A percentile compares a stretch with the other conserved stretches of the same genome.
Conservation (phyloP, 2,888 invertebrate genomes). For the Ectemnius continuus region DNA sequence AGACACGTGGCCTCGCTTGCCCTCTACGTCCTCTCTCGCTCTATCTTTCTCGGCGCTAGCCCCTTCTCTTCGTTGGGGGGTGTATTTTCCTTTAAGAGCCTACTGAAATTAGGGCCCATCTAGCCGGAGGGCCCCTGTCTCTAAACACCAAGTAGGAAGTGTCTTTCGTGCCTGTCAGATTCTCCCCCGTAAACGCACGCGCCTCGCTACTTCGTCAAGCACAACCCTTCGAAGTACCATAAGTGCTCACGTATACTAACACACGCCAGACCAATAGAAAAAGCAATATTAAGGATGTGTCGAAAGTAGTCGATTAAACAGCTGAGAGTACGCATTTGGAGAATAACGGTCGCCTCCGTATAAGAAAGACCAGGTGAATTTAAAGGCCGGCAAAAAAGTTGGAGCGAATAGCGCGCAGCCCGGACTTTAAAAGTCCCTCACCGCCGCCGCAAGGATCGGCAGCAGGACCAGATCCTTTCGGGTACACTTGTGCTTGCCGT, state of each 20-base stretch:
- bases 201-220: constrained; percentile 12
- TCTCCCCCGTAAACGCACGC: constrained; percentile 28
- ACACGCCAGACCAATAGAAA: neutral
- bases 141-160: constrained; percentile 55
- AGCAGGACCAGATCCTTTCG: constrained; percentile 30
- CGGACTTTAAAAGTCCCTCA: constrained; percentile 43
- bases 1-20: constrained; percentile 72
- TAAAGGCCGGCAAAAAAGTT: constrained; percentile 26
- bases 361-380: constrained; percentile 31
- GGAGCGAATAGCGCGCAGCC: neutral
- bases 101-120: constrained; percentile 57
- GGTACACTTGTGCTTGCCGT: constrained; percentile 71
- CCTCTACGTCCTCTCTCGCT: constrained; percentile 44
- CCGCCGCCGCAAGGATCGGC: constrained; percentile 18
- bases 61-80: constrained; percentile 40
- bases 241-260: neutral
- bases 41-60: constrained; percentile 23
- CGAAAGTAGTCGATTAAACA: constrained; percentile 6
- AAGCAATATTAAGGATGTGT: neutral
- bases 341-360: neutral
- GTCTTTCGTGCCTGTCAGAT: constrained; percentile 43
- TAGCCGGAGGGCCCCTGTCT: constrained; percentile 49
- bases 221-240: neutral
- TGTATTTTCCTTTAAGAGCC: constrained; percentile 59
- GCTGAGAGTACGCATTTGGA: neutral